Evolutionary conservation across 2,113 vertebrate species (phyloP), one percentile per base, ranked within the genome.

Genomic region (Herpailurus yagouaroundi): DNA sequence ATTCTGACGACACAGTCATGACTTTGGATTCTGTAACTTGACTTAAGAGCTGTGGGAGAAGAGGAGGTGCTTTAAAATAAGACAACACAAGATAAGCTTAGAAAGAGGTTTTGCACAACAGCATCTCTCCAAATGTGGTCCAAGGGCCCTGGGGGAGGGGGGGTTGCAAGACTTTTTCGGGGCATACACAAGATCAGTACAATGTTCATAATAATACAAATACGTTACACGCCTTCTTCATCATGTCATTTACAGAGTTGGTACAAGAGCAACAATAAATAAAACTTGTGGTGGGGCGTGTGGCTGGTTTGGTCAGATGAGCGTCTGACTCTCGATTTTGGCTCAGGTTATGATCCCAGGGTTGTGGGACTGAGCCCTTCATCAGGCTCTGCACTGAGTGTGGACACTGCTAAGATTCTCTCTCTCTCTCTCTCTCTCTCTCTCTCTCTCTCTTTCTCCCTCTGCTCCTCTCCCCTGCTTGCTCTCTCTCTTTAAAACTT

Each of bases 61-160:
- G 63, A 89, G 45, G 77, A 79, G 60, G 89, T 41, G 88, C 63
- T 96, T 94, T 94, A 95, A 87, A 92, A 68, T 82, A 79, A 83
- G 68, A 86, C 19, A 52, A 89, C 82, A 92, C 19, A 79, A 94
- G 82, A 60, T 45, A 82, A 86, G 93, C 45, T 74, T 85, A 71
- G 83, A 95, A 86, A 87, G 45, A 64, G 69, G 79, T 52, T 91
- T 33, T 91, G 66, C 55, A 33, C 8, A 63, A 74, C 1, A 89
- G 29, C 6, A 9, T 89, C 89, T 48, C 60, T 87, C 57, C 11
- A 68, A 84, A 9, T 15, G n/a, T 52, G 83, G 50, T 48, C 45
- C 25, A 23, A 1, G 15, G 45, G 57, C 14, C 16, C 48, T 41
- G 25, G 27, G 7, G 1, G 45, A 1, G 7, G 45, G 45, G n/a